Conservation (phyloP, 2,113 vertebrate genomes). For the Phodopus roborovskii region DNA sequence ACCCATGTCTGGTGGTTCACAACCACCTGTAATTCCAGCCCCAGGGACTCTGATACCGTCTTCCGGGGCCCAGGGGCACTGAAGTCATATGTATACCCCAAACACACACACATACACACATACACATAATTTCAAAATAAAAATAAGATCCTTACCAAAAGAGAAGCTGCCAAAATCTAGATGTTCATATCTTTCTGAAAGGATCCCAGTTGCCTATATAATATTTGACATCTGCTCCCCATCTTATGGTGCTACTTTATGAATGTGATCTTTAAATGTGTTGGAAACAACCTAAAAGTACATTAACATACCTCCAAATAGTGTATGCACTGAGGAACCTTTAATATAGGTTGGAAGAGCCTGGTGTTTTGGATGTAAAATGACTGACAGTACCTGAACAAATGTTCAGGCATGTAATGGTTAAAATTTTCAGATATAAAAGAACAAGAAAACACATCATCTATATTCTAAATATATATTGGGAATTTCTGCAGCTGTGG, state of each 20-base stretch:
- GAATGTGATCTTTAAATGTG: neutral
- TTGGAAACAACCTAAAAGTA: slow-evolving; percentile 1
- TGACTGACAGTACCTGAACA: neutral
- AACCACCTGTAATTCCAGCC: neutral
- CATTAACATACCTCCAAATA: neutral
- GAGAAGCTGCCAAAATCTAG: neutral
- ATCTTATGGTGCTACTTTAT: neutral
- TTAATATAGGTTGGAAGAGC: neutral
- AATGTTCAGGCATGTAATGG: neutral
- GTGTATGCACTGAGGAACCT: neutral
- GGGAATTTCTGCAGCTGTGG: neutral
- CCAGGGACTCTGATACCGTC: neutral
- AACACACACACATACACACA: neutral
- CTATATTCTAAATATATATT: slow-evolving; percentile 44
- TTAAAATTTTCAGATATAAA: slow-evolving; percentile 45
- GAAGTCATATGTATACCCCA: neutral
- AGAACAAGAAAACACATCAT: slow-evolving; percentile 4
- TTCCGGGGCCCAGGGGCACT: no score
- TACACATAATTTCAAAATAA: slow-evolving; percentile 19
- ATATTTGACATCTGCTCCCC: neutral
- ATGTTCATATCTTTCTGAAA: slow-evolving; percentile 37
- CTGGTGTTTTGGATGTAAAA: neutral
- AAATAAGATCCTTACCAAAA: slow-evolving; percentile 25
- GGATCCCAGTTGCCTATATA: neutral
- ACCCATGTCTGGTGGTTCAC: neutral